Conservation (phyloP, 2,888 invertebrate genomes). For the Spilarctia lutea region DNA sequence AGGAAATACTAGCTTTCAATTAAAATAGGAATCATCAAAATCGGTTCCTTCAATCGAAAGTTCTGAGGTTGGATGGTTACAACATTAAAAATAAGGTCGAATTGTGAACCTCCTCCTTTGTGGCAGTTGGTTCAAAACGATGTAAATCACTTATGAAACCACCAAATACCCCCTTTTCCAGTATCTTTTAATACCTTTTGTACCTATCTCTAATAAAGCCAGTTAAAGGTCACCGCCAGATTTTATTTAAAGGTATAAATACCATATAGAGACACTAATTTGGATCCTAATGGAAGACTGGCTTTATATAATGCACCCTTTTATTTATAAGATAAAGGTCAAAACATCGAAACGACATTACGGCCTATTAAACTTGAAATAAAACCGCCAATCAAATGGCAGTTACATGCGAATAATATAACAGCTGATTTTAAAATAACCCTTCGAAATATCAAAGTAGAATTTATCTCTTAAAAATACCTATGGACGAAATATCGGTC, state of each 20-base stretch:
- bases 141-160: too few species aligned
- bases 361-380: constrained; percentile 40
- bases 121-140: too few species aligned
- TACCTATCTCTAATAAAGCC: neutral
- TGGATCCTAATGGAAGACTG: constrained; percentile 20
- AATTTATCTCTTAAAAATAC: neutral
- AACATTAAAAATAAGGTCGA: too few species aligned
- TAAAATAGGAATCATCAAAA: too few species aligned
- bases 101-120: too few species aligned
- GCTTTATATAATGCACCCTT: constrained; percentile 24
- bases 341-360: constrained; percentile 35
- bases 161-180: neutral
- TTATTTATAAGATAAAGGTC: constrained; percentile 42
- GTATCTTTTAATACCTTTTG: neutral
- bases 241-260: constrained; percentile 5
- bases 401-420: neutral
- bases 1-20: too few species aligned
- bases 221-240: neutral
- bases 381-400: constrained; percentile 29
- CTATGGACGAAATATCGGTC: neutral
- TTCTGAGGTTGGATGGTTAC: too few species aligned
- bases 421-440: neutral
- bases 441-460: neutral
- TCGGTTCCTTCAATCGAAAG: too few species aligned
- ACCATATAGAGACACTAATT: constrained; percentile 18